phyloP scores from a whole-genome alignment of 2,797 vertebrate genomes.

The Manis pentadactyla region DNA sequence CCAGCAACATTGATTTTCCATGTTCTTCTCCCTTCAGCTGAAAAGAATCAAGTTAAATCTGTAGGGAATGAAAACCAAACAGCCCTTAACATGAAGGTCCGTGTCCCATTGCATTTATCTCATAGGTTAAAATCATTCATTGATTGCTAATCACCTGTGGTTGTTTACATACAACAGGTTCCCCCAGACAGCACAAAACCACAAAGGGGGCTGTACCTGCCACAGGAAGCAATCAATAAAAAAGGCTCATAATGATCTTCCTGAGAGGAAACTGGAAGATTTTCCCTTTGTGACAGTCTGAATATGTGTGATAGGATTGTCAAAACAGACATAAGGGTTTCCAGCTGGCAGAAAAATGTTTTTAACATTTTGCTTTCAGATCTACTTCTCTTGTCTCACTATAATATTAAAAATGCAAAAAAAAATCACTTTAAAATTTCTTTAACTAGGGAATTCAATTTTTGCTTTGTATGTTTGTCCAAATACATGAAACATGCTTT shows the following conservation, averaged over 20 bases:
- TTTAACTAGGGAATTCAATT: slow-evolving; percentile 82
- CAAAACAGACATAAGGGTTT: slow-evolving; percentile 79
- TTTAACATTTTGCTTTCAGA: slow-evolving; percentile 74
- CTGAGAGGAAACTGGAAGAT: slow-evolving; percentile 79
- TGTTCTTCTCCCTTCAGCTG: slow-evolving; percentile 60
- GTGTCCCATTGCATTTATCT: slow-evolving; percentile 80
- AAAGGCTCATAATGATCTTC: slow-evolving; percentile 81
- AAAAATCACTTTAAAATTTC: slow-evolving; percentile 55
- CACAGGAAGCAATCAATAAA: slow-evolving; percentile 86
- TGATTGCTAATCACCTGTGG: slow-evolving; percentile 86
- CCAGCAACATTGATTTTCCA: slow-evolving; percentile 74
- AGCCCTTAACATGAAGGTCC: slow-evolving; percentile 75
- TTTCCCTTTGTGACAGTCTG: slow-evolving; percentile 81
- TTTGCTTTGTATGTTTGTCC: slow-evolving; percentile 79
- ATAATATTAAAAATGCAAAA: slow-evolving; percentile 83
- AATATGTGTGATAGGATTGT: slow-evolving; percentile 75
- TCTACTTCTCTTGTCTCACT: slow-evolving; percentile 76
- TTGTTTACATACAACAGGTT: slow-evolving; percentile 85
- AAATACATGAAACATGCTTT: slow-evolving; percentile 77
- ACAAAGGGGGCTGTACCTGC: slow-evolving; percentile 82
- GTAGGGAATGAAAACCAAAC: slow-evolving; percentile 80
- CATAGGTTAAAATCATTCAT: slow-evolving; percentile 84
- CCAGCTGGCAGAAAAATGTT: slow-evolving; percentile 78
- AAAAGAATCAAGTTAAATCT: slow-evolving; percentile 71
- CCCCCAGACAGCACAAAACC: slow-evolving; percentile 73